Base-by-base conservation (phyloP, 2,113 vertebrate genomes). In the Ammodytes dubius region DNA sequence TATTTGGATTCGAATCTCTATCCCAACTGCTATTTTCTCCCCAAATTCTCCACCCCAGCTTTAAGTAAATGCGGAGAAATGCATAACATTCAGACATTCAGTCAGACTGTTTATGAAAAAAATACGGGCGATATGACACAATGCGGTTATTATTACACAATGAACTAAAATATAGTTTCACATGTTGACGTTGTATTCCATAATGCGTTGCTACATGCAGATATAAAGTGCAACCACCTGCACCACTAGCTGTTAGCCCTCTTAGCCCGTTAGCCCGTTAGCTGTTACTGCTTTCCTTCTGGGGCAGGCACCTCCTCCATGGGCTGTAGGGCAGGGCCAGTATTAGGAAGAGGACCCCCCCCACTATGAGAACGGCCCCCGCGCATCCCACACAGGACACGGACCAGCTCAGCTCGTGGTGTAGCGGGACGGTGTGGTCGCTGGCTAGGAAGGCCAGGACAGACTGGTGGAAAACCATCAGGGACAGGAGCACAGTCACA, bases 361-460 rank as follows among this genome's bases (percentile, higher is more conserved):
- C 96, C 56, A 96, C 75, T 45, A 97, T 93, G 42, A 97, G 93
- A 58, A 96, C 58, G 3, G 89, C 84, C 4, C 95, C 94, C 0
- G 96, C 96, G 0, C 93, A 95, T 74, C 95, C 92, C 0, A 95
- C 77, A 2, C 96, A 97, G 10, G 94, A 94, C 83, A 96, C 94
- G 0, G 97, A 97, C 97, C 97, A 97, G 45, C 96, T 96, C 67
- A 97, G 95, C 77, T 96, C 93, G 0, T 96, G 95, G 63, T 94
- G 88, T 39, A 97, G 92, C 0, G 94, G 93, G 17, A 96, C 91
- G 0, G 89, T 87, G 82, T 93, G 88, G 74, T 95, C 94, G 11
- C 92, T 95, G 79, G 86, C 89, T 45, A 97, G 84, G 7, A 97
- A 91, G 5, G 92, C 94, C 15, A 83, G 47, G 6, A 97, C 94